These are phyloP conservation scores for Penaeus indicus DNA, from an alignment of 1,140 invertebrate species.

Conservation along the genomic window DNA sequence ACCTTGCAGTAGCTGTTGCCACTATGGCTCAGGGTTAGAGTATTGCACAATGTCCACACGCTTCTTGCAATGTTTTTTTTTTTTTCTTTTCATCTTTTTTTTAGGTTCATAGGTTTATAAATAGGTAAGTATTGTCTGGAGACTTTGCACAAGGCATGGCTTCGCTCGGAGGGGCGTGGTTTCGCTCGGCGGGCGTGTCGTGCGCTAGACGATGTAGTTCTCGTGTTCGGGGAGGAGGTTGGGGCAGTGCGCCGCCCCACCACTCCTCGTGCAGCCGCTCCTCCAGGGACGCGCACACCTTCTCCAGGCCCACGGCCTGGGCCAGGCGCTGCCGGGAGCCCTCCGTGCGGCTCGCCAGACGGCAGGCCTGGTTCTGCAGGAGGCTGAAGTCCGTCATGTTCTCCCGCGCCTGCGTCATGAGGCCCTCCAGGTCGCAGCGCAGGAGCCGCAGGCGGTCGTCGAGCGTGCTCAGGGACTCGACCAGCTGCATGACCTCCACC, in stretches of 20 bases:
- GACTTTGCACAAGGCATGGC: no score
- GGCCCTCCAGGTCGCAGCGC: background rate
- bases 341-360: background rate
- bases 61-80: no score
- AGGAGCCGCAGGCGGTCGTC: conserved; percentile 1
- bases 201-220: background rate
- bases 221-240: background rate
- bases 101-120: no score
- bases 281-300: background rate
- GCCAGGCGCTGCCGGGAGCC: background rate
- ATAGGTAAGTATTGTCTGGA: no score
- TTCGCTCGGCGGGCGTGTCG: no score
- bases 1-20: no score
- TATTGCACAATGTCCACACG: no score
- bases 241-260: conserved; percentile 15
- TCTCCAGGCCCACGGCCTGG: background rate
- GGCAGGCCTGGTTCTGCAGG: background rate
- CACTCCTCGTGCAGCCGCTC: conserved; percentile 13
- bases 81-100: no score
- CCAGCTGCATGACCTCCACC: background rate
- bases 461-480: background rate
- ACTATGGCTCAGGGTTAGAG: no score
- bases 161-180: no score
- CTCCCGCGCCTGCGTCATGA: background rate
- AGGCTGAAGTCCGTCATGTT: background rate